Conservation (phyloP, 2,113 vertebrate species). For the Antechinus flavipes region DNA sequence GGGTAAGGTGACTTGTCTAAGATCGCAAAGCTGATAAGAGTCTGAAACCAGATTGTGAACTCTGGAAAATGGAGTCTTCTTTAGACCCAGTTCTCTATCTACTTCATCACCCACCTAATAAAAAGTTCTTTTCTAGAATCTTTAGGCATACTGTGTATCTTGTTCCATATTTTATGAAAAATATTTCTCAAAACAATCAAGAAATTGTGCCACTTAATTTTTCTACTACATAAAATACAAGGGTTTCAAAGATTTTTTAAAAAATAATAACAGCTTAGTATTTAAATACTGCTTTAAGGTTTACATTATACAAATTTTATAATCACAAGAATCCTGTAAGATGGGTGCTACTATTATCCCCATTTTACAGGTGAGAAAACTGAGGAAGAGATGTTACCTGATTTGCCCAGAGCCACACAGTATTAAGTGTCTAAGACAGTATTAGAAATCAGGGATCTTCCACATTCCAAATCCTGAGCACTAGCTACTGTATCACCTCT, state of each 20-base stretch:
- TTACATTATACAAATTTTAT: too few relatives aligned
- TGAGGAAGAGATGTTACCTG: too few relatives aligned
- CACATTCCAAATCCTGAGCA: too few relatives aligned
- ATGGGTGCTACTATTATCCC: too few relatives aligned
- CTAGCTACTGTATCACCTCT: not conserved
- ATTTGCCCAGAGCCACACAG: too few relatives aligned
- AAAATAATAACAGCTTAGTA: too few relatives aligned
- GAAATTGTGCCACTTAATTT: conserved; percentile 18
- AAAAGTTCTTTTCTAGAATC: conserved; percentile 11
- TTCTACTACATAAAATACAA: not conserved
- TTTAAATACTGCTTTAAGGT: too few relatives aligned
- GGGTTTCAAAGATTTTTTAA: conserved; percentile 39
- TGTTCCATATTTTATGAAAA: conserved; percentile 17
- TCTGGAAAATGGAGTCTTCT: not conserved
- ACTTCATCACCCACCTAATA: not conserved
- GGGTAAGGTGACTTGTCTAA: not conserved
- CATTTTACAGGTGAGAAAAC: too few relatives aligned
- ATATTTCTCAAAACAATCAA: conserved; percentile 30
- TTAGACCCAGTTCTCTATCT: too few relatives aligned
- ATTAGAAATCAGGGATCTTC: too few relatives aligned
- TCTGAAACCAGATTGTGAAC: not conserved
- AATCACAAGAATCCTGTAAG: too few relatives aligned
- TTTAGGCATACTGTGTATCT: conserved; percentile 5
- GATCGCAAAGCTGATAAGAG: not conserved
- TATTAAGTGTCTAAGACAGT: too few relatives aligned